Evolutionary conservation across 1,140 invertebrate genomes (phyloP).

Genomic region (Goniozus legneri): DNA sequence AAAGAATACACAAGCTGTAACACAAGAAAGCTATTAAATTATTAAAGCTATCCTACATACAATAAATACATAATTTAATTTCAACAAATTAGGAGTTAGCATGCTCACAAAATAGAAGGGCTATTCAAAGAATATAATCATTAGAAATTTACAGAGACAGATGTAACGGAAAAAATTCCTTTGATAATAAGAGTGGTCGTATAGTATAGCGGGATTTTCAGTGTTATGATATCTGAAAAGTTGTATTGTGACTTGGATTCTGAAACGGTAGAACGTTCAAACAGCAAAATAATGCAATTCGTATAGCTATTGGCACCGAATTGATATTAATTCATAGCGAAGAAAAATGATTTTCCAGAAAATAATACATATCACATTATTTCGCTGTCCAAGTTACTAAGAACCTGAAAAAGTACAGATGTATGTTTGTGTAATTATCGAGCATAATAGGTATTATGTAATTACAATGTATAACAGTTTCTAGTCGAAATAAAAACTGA

Average conservation of each 20-base stretch:
- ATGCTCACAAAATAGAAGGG: constrained; percentile 27
- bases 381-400: too few species aligned
- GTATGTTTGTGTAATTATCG: constrained; percentile 13
- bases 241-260: constrained; percentile 24
- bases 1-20: constrained; percentile 20
- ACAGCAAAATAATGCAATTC: too few species aligned
- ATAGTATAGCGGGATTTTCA: constrained; percentile 17
- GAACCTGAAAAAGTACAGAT: constrained; percentile 22
- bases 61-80: constrained; percentile 12
- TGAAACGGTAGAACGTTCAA: too few species aligned
- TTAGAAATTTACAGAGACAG: constrained; percentile 50
- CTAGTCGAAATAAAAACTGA: background rate
- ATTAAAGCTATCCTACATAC: background rate
- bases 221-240: constrained; percentile 14
- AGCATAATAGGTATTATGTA: background rate
- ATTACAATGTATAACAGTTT: too few species aligned
- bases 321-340: too few species aligned
- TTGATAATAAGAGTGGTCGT: constrained; percentile 18
- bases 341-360: too few species aligned
- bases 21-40: too few species aligned
- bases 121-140: constrained; percentile 24
- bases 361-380: too few species aligned
- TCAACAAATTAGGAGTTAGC: constrained; percentile 29
- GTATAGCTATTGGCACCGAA: too few species aligned
- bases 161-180: constrained; percentile 48